These are phyloP conservation scores for Euura saliciscinereae DNA, from an alignment of 1,140 invertebrate genomes.

Conservation along the genomic window DNA sequence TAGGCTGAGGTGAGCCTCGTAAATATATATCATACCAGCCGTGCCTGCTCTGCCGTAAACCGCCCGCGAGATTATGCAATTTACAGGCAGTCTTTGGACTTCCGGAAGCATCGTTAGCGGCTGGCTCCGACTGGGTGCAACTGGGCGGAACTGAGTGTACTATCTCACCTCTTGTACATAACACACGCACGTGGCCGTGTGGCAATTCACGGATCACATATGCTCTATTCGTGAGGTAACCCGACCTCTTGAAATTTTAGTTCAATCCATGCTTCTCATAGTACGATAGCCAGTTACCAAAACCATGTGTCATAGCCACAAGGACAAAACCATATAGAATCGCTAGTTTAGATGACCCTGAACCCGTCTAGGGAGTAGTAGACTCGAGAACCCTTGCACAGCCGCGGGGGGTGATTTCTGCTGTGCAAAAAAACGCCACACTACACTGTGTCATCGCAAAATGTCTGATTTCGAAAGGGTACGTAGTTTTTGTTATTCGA, in stretches of 20 bases:
- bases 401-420: too few species aligned
- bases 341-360: too few species aligned
- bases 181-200: neutral
- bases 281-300: too few species aligned
- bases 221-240: neutral
- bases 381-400: too few species aligned
- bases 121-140: constrained; percentile 4
- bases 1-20: constrained; percentile 30
- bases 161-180: neutral
- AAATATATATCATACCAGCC: constrained; percentile 1
- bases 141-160: constrained; percentile 3
- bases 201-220: neutral
- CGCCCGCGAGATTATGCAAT: constrained; percentile 6
- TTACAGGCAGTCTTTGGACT: constrained; percentile 3
- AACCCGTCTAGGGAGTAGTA: too few species aligned
- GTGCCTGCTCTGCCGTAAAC: neutral
- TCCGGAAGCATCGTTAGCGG: constrained; percentile 2
- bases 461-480: too few species aligned
- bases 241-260: neutral
- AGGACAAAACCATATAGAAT: too few species aligned
- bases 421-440: too few species aligned
- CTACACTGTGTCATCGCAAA: too few species aligned
- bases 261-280: too few species aligned
- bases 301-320: too few species aligned
- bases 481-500: too few species aligned